phyloP scores from a whole-genome alignment of 2,888 invertebrate species.

The Timandra comae region DNA sequence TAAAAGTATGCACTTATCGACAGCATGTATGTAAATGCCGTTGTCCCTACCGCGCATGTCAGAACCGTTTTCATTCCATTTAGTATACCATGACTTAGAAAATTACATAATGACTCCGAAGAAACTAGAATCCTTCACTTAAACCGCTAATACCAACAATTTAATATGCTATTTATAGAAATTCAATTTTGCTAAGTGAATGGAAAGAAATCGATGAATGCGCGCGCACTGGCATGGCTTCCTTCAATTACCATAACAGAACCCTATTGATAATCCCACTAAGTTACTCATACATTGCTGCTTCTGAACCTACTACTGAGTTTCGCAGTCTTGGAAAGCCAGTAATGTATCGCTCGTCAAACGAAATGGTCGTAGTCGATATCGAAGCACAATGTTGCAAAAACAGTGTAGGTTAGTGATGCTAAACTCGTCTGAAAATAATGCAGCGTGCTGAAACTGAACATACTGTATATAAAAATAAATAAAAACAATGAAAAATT shows the following conservation, averaged over 20 bases:
- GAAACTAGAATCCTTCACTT: constrained; percentile 22
- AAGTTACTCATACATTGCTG: constrained; percentile 24
- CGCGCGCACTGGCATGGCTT: constrained; percentile 66
- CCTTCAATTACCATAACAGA: constrained; percentile 22
- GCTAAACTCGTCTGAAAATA: constrained; percentile 21
- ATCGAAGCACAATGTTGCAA: constrained; percentile 12
- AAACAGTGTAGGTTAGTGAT: constrained; percentile 21
- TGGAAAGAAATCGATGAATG: constrained; percentile 56
- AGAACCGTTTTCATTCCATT: constrained; percentile 4
- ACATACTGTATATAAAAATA: constrained; percentile 2
- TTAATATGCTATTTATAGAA: constrained; percentile 51
- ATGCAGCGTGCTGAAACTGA: constrained; percentile 17
- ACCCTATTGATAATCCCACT: neutral
- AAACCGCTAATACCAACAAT: constrained; percentile 45
- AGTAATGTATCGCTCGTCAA: constrained; percentile 15
- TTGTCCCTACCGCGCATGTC: constrained; percentile 20
- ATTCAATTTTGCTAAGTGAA: constrained; percentile 46
- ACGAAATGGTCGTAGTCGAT: constrained; percentile 2
- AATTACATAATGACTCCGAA: constrained; percentile 23
- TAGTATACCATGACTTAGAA: constrained; percentile 1
- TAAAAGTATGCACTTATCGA: no score
- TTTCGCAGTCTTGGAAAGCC: constrained; percentile 1
- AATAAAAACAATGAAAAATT: constrained; percentile 1
- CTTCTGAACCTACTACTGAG: neutral
- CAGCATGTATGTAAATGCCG: no score